These are phyloP conservation scores for Nanger granti DNA, from an alignment of 2,113 vertebrate species.

Conservation along the genomic window DNA sequence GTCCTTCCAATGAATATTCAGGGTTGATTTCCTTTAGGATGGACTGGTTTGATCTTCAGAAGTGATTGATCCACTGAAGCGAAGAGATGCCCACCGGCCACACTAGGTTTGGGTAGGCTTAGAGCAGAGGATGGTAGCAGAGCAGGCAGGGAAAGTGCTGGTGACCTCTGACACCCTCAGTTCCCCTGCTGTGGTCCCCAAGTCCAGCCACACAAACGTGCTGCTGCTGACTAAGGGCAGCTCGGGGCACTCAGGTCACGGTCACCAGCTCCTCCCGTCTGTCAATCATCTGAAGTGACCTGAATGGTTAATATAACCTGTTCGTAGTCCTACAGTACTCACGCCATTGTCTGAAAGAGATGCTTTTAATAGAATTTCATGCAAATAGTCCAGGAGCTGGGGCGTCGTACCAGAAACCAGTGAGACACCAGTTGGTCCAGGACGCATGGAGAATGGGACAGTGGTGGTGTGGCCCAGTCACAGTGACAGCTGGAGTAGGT, in stretches of 20 bases:
- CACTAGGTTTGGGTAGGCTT: background rate
- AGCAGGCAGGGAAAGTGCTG: background rate
- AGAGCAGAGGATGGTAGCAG: background rate
- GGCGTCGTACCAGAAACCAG: background rate
- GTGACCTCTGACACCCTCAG: too few species aligned
- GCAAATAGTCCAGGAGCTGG: background rate
- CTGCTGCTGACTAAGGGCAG: background rate
- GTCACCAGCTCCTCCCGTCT: background rate
- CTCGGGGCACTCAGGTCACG: background rate
- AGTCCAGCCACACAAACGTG: background rate
- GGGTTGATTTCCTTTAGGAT: background rate
- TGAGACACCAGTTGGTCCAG: rapidly evolving
- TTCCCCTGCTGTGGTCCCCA: too few species aligned
- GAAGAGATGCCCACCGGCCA: background rate
- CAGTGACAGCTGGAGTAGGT: background rate
- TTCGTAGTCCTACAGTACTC: background rate
- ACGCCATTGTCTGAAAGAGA: background rate
- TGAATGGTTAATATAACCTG: rapidly evolving
- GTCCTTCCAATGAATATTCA: background rate
- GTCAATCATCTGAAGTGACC: background rate
- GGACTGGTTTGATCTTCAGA: background rate
- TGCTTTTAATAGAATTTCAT: background rate
- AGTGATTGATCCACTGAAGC: background rate
- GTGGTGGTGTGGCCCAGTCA: background rate
- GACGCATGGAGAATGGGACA: rapidly evolving